Base-by-base conservation (phyloP, 1,140 invertebrate species). In the Caenorhabditis elegans region DNA sequence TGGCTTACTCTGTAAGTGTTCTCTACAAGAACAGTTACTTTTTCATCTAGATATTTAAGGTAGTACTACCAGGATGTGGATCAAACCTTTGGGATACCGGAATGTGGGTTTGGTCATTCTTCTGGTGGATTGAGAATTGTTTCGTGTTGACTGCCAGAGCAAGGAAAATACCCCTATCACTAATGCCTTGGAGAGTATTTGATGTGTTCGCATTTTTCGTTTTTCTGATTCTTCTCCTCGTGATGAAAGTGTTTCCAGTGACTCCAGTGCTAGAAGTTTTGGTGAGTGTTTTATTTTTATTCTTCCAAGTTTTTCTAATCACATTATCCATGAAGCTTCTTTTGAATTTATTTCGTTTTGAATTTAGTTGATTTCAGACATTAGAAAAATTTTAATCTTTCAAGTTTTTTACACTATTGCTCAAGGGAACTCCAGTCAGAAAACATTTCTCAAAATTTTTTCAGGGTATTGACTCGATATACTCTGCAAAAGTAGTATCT, bases 31-130 rank as follows among this genome's bases (percentile, higher is more conserved):
- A 6, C 3, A 79, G 39, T 19, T 24, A n/a, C n/a, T n/a, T n/a
- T n/a, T n/a, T n/a, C n/a, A n/a, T n/a, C 39, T 36, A 31, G 5
- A 43, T 36, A 13, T 81, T 88, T 80, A 31, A 87, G 86, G 51
- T 89, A 13, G 51, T 86, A 10, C 77, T 86, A 10, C 88, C 86
- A 10, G 86, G 87, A 28, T 88, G 87, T 53, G 85, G 86, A 31
- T 82, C 84, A 46, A 39, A 76, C 13, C 28, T 36, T 24, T 78
- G 83, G 70, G 85, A 88, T 60, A 65, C 87, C 11, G 70, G 75
- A 34, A 36, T 89, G 13, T 89, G 88, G 87, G 31, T 83, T 6
- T 88, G 87, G 87, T 78, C 86, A 13, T 81, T 89, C 15, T 85
- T 83, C 28, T 89, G 86, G 86, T 78, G 88, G 49, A 53, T 85